phyloP scores from a whole-genome alignment of 2,888 invertebrate species.

The Habrosyne pyritoides region DNA sequence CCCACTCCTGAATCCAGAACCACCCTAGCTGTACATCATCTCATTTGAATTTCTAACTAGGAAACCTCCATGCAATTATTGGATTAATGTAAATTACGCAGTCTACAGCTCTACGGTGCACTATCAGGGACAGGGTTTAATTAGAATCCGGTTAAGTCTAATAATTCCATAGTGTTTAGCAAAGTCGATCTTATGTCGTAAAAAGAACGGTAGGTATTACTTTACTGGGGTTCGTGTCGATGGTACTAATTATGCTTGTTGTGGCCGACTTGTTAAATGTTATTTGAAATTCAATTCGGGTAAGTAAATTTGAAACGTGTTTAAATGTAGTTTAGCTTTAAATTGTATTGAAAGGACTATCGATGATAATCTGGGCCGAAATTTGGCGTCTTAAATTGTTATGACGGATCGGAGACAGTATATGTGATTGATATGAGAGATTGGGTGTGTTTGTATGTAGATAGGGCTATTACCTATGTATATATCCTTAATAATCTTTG shows the following conservation, averaged over 20 bases:
- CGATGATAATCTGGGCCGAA: too few species aligned
- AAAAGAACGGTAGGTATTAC: slow-evolving; percentile 35
- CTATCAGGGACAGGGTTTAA: slow-evolving; percentile 82
- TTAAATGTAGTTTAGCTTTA: too few species aligned
- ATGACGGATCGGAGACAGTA: too few species aligned
- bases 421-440: too few species aligned
- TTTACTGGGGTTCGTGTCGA: not conserved
- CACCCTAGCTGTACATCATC: slow-evolving; percentile 87
- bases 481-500: too few species aligned
- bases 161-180: slow-evolving; percentile 67
- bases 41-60: slow-evolving; percentile 96
- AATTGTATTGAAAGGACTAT: too few species aligned
- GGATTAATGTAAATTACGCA: slow-evolving; percentile 96
- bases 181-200: slow-evolving; percentile 53
- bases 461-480: too few species aligned
- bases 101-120: slow-evolving; percentile 86
- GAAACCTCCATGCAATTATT: slow-evolving; percentile 96
- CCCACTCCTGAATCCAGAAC: slow-evolving; percentile 52
- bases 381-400: too few species aligned
- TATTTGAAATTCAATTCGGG: not conserved
- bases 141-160: slow-evolving; percentile 81
- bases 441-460: too few species aligned
- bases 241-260: not conserved
- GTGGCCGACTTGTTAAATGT: not conserved
- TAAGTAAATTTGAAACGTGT: not conserved